phyloP scores from a whole-genome alignment of 2,888 invertebrate genomes.

The Oligia fasciuncula region DNA sequence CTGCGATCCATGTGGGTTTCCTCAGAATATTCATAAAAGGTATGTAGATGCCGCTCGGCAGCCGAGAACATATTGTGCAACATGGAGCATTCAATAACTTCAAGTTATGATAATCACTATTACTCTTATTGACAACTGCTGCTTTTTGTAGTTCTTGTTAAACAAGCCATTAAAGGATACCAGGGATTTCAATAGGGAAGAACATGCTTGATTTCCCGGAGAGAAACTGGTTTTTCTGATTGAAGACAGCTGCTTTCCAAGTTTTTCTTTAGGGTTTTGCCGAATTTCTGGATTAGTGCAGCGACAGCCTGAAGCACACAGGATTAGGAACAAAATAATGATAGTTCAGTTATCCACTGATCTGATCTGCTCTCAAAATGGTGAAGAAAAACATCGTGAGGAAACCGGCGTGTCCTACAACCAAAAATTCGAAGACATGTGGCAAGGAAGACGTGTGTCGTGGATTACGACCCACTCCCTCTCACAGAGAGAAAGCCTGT shows the following conservation, averaged over 20 bases:
- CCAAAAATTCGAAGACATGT: neutral
- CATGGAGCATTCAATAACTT: conserved; percentile 54
- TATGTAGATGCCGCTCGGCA: conserved; percentile 38
- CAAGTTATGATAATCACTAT: conserved; percentile 57
- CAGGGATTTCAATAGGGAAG: neutral
- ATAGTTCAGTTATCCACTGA: neutral
- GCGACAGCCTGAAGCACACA: neutral
- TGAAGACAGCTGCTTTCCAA: neutral
- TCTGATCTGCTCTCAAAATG: neutral
- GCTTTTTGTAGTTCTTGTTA: conserved; percentile 27
- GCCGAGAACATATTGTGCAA: conserved; percentile 26
- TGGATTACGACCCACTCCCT: neutral
- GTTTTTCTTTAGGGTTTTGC: neutral
- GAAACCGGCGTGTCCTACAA: neutral
- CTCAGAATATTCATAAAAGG: conserved; percentile 52
- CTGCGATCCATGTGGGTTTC: conserved; percentile 5
- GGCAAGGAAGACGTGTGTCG: neutral
- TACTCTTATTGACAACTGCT: conserved; percentile 35
- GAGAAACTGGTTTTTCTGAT: neutral
- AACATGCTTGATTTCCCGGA: neutral
- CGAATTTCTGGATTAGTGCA: neutral
- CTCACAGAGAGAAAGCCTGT: neutral
- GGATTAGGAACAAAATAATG: neutral
- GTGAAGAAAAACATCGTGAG: neutral
- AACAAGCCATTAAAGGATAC: conserved; percentile 37